Base-by-base conservation (phyloP, 2,888 invertebrate genomes). In the Sussaba pulchella region DNA sequence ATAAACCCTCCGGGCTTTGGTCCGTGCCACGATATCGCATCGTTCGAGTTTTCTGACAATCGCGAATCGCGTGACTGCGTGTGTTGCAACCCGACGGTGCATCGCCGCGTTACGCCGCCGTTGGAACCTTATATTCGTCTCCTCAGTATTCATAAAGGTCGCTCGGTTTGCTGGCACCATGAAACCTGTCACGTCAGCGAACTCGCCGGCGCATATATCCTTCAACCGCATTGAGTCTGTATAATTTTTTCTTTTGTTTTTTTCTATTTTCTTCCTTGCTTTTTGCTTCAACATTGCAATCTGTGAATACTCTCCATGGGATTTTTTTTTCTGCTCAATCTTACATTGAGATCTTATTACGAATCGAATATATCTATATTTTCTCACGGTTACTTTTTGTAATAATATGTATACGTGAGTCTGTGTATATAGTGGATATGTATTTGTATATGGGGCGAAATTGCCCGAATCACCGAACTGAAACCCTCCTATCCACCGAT, bases 341-440 rank as follows among this genome's bases (percentile, higher is more conserved):
- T n/a, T 31, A 21, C 12, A 24, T 12, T 24, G 24, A 24, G 52
- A 52, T 52, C 12, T 26, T 24, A 24, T 12, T 21, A 10, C n/a
- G 14, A 3, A 43, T 17, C 12, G 57, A 43, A 12, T 10, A 8
- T 45, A 59, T 59, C 14, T 26, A 70, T 6, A 21, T 36, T 8
- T 57, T 26, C 41, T 24, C 52, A 41, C 39, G 10, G 74, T 81
- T 78, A 85, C 84, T 85, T 85, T 85, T 86, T 85, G 85, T 85
- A 85, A 86, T 86, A 84, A 83, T 84, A 82, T 54, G 52, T 64
- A 77, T 82, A 66, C 69, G 77, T 19, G 61, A 59, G 43, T 43
- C 64, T n/a, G 61, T 39, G 52, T 66, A 47, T 57, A 54, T 67
- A n/a, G n/a, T n/a, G n/a, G n/a, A n/a, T n/a, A n/a, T n/a, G n/a